Conservation (phyloP, 1,140 invertebrate genomes). For the Chymomyza costata region DNA sequence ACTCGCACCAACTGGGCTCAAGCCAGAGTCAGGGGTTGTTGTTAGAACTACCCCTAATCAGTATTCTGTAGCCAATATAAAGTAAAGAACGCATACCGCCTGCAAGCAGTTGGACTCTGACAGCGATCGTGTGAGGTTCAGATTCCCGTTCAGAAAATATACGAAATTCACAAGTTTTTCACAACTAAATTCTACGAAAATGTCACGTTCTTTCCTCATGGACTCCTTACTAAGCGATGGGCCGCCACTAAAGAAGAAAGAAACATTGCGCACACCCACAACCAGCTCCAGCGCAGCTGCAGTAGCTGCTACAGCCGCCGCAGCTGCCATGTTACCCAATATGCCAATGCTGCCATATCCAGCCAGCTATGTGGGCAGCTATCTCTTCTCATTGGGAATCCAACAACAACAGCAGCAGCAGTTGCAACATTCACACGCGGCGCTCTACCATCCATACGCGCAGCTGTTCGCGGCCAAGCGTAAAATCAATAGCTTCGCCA, state of each 20-base stretch:
- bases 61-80: slow-evolving; percentile 42
- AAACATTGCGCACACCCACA: slow-evolving; percentile 62
- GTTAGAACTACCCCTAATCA: slow-evolving; percentile 40
- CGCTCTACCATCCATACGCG: slow-evolving; percentile 64
- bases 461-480: slow-evolving; percentile 54
- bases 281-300: slow-evolving; percentile 43
- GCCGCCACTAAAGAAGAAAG: slow-evolving; percentile 74
- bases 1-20: slow-evolving; percentile 2
- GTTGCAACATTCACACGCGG: slow-evolving; percentile 38
- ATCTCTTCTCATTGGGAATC: slow-evolving; percentile 79
- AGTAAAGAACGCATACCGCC: slow-evolving; percentile 14
- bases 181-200: slow-evolving; percentile 58
- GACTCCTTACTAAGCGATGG: slow-evolving; percentile 84
- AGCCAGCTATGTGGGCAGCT: slow-evolving; percentile 79
- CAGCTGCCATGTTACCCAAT: slow-evolving; percentile 74
- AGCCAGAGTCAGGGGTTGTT: slow-evolving; percentile 22
- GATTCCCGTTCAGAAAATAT: slow-evolving; percentile 10
- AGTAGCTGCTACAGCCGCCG: slow-evolving; percentile 70
- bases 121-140: slow-evolving; percentile 56
- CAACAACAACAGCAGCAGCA: slow-evolving; percentile 79
- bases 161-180: slow-evolving; percentile 2
- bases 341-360: slow-evolving; percentile 79
- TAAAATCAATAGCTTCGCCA: slow-evolving; percentile 43
- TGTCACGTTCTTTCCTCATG: slow-evolving; percentile 86
- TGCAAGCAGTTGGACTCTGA: slow-evolving; percentile 55